Conservation (phyloP, 2,888 invertebrate genomes). For the Oscheius sp. region DNA sequence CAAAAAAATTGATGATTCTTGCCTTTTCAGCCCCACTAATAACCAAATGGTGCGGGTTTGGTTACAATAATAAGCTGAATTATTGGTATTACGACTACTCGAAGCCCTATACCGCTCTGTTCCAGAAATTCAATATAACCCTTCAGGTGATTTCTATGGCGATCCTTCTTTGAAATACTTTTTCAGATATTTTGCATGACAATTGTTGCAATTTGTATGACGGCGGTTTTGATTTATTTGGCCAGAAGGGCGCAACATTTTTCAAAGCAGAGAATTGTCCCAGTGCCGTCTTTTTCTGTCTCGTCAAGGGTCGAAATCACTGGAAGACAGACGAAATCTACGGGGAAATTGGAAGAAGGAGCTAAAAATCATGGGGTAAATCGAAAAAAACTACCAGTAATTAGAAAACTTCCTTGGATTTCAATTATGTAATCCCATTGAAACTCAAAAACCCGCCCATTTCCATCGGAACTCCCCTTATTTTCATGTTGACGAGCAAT, state of each 20-base stretch:
- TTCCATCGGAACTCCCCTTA: too few relatives aligned
- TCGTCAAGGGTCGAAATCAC: neutral
- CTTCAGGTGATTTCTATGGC: slow-evolving; percentile 15
- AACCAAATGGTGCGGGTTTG: slow-evolving; percentile 23
- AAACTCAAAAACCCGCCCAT: too few relatives aligned
- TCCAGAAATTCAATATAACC: slow-evolving; percentile 4
- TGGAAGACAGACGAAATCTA: too few relatives aligned
- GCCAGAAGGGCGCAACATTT: slow-evolving; percentile 3
- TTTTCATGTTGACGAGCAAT: too few relatives aligned
- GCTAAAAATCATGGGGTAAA: neutral
- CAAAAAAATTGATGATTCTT: too few relatives aligned
- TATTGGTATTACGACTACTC: slow-evolving; percentile 25
- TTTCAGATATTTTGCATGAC: slow-evolving; percentile 11
- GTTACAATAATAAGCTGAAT: neutral
- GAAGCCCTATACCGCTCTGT: slow-evolving; percentile 25
- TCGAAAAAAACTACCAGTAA: too few relatives aligned
- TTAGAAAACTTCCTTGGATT: too few relatives aligned
- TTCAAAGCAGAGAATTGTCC: neutral
- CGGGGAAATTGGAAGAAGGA: neutral
- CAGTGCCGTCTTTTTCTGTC: neutral
- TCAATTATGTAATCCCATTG: too few relatives aligned
- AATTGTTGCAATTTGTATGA: slow-evolving; percentile 19
- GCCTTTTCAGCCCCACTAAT: slow-evolving; percentile 9
- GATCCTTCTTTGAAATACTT: neutral
- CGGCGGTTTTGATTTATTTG: slow-evolving; percentile 22